Evolutionary conservation across 2,797 vertebrate species (phyloP).

Genomic region (Gobionotothen gibberifrons): DNA sequence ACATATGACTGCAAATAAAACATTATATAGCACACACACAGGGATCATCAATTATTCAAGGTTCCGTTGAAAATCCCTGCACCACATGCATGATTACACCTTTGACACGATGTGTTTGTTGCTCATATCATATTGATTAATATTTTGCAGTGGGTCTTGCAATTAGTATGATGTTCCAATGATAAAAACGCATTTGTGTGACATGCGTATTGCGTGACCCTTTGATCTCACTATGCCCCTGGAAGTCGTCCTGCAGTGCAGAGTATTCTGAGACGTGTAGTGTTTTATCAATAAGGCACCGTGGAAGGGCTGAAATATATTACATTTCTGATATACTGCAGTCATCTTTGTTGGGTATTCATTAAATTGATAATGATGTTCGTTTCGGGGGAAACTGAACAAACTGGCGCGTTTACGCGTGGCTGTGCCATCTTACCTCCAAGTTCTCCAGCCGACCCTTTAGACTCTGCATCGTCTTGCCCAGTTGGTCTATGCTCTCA

Average conservation of each 20-base stretch:
- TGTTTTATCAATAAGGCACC: neutral
- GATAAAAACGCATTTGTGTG: conserved; percentile 27
- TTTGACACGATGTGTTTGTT: conserved; percentile 33
- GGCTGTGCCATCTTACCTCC: conserved; percentile 85
- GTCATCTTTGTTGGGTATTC: neutral
- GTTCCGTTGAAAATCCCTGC: conserved; percentile 52
- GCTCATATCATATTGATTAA: conserved; percentile 34
- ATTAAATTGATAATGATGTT: neutral
- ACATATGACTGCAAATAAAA: conserved; percentile 57
- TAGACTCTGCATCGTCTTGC: conserved; percentile 94
- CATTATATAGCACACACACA: conserved; percentile 35
- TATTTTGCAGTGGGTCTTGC: neutral
- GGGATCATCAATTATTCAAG: conserved; percentile 62
- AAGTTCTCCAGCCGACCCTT: conserved; percentile 94
- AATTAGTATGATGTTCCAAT: neutral
- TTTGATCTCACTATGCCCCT: conserved; percentile 55
- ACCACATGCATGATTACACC: conserved; percentile 49
- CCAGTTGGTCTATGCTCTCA: conserved; percentile 93
- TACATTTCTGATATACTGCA: neutral
- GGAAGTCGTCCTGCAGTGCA: conserved; percentile 20
- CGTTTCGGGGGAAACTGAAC: neutral
- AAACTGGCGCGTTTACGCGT: conserved; percentile 31
- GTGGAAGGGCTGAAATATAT: neutral
- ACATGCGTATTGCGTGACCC: conserved; percentile 50
- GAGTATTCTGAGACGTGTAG: neutral